A percentile compares a stretch with the other conserved stretches of the same genome.
Conservation (phyloP, 2,888 invertebrate genomes). For the Thereva unica region DNA sequence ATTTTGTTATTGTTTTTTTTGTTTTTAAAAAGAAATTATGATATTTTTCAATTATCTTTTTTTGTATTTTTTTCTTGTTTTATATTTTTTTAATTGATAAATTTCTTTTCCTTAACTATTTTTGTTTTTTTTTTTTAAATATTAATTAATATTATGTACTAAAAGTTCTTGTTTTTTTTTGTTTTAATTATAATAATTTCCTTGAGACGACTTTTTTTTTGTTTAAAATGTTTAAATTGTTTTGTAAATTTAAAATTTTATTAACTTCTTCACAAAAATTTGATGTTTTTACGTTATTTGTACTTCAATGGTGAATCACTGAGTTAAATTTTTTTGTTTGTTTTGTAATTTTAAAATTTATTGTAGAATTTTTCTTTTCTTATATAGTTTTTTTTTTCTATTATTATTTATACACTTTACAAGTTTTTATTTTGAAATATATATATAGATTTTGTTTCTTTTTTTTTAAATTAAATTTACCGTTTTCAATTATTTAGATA, state of each 20-base stretch:
- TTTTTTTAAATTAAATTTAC: too few relatives aligned
- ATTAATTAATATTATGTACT: neutral
- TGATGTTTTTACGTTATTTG: conserved; percentile 48
- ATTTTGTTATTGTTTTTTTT: conserved; percentile 25
- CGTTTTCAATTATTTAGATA: too few relatives aligned
- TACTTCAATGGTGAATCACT: conserved; percentile 60
- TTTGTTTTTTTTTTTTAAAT: too few relatives aligned
- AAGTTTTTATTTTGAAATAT: conserved; percentile 2
- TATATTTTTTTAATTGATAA: conserved; percentile 13
- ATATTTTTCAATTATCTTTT: conserved; percentile 10
- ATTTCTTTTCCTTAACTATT: neutral
- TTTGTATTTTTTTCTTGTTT: conserved; percentile 27
- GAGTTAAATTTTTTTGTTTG: conserved; percentile 49
- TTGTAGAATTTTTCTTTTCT: conserved; percentile 40
- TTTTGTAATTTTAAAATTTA: conserved; percentile 32
- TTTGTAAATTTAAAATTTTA: neutral
- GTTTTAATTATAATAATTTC: conserved; percentile 4
- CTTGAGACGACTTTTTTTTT: neutral
- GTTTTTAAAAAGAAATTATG: conserved; percentile 14
- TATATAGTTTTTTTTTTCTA: conserved; percentile 30
- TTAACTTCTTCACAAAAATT: neutral
- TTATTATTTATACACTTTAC: conserved; percentile 16
- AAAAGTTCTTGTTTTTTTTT: conserved; percentile 17
- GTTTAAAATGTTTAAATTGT: neutral
- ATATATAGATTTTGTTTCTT: neutral